phyloP scores from a whole-genome alignment of 2,888 invertebrate species.

The Frankliniella intonsa region DNA sequence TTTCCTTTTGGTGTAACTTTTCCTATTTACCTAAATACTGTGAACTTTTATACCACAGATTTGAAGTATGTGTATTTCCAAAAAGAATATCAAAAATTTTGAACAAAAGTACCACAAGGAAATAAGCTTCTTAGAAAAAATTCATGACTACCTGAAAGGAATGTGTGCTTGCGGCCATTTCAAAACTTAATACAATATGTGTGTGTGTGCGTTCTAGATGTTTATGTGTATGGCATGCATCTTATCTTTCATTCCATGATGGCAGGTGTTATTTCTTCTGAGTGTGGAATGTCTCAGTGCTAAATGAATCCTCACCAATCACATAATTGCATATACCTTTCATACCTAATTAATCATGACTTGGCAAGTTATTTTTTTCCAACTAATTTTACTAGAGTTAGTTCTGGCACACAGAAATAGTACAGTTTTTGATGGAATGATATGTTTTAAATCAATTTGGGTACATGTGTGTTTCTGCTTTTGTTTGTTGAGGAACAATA shows the following conservation, averaged over 20 bases:
- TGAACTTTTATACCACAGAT: too few relatives aligned
- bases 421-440: too few relatives aligned
- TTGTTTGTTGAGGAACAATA: not conserved
- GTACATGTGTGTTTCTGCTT: too few relatives aligned
- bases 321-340: too few relatives aligned
- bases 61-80: too few relatives aligned
- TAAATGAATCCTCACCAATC: not conserved
- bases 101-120: not conserved
- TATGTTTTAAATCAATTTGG: too few relatives aligned
- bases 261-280: not conserved
- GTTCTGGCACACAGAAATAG: too few relatives aligned
- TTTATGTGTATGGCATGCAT: not conserved
- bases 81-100: not conserved
- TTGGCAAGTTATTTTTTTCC: not conserved
- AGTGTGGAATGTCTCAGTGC: constrained; percentile 23
- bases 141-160: not conserved
- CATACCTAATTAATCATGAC: too few relatives aligned
- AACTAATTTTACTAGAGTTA: too few relatives aligned
- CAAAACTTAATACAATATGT: not conserved
- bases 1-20: not conserved
- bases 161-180: not conserved
- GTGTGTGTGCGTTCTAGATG: not conserved
- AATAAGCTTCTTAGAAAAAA: not conserved
- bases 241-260: not conserved
- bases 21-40: not conserved